phyloP scores from a whole-genome alignment of 2,113 vertebrate genomes.

The Phalacrocorax aristotelis region DNA sequence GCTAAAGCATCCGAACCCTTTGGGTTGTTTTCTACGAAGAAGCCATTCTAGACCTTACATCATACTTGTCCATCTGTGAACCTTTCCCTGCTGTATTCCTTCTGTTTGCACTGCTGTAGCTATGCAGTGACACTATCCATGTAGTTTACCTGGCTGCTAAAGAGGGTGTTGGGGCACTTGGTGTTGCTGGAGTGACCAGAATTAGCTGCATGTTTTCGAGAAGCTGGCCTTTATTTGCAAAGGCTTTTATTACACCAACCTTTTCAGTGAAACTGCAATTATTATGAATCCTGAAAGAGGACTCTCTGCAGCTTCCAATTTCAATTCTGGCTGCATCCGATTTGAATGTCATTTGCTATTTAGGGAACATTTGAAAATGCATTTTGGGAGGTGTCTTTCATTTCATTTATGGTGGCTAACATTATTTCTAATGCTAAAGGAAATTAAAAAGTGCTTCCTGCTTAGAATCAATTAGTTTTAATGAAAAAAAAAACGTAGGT shows the following conservation, averaged over 20 bases:
- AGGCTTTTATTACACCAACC: background rate
- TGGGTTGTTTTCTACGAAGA: background rate
- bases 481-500: background rate
- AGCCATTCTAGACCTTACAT: background rate
- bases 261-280: background rate
- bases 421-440: background rate
- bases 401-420: background rate
- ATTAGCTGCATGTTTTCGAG: background rate
- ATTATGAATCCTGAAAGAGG: slow-evolving; percentile 5
- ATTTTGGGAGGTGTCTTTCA: slow-evolving; percentile 18
- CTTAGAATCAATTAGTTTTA: slow-evolving; percentile 3
- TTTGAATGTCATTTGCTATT: slow-evolving; percentile 16
- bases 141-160: background rate
- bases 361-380: background rate
- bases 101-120: background rate
- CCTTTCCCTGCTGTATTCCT: background rate
- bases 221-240: background rate
- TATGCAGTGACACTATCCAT: background rate
- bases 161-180: background rate
- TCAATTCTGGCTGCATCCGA: background rate
- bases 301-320: slow-evolving; percentile 7
- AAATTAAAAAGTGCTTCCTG: slow-evolving; percentile 44
- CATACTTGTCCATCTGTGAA: background rate
- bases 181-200: background rate
- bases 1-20: background rate